Evolutionary conservation across 2,888 invertebrate species (phyloP).

Genomic region (Caenorhabditis japonica): DNA sequence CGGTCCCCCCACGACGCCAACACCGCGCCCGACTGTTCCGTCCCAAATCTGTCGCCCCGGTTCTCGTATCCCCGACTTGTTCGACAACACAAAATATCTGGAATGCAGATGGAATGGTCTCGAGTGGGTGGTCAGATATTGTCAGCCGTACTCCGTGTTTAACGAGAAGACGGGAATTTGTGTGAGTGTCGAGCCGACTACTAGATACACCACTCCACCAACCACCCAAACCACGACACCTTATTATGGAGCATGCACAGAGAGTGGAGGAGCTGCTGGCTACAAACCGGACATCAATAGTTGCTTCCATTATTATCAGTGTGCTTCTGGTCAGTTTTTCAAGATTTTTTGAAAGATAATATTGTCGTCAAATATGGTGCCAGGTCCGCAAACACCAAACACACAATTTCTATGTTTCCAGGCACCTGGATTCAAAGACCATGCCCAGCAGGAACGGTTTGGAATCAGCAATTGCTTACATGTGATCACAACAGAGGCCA

Average conservation of each 20-base stretch:
- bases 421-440: conserved; percentile 14
- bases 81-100: conserved; percentile 14
- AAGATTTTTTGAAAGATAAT: too few relatives aligned
- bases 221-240: conserved; percentile 5
- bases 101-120: conserved; percentile 4
- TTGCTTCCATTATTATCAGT: conserved; percentile 28
- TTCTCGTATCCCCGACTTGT: background rate
- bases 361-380: too few relatives aligned
- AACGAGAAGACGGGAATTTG: background rate
- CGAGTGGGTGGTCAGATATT: background rate
- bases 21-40: background rate
- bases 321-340: conserved; percentile 25
- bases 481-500: conserved; percentile 36
- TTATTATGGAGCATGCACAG: conserved; percentile 19
- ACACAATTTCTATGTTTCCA: background rate
- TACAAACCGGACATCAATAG: conserved; percentile 24
- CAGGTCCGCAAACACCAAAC: too few relatives aligned
- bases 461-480: conserved; percentile 16
- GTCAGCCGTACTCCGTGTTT: conserved; percentile 11
- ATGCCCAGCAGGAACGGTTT: conserved; percentile 25
- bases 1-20: too few relatives aligned
- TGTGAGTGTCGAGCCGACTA: background rate
- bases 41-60: conserved; percentile 5
- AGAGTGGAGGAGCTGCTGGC: conserved; percentile 10
- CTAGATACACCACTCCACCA: background rate